Evolutionary conservation across 2,888 invertebrate species (phyloP).

Genomic region (Platerodrilus igneus): DNA sequence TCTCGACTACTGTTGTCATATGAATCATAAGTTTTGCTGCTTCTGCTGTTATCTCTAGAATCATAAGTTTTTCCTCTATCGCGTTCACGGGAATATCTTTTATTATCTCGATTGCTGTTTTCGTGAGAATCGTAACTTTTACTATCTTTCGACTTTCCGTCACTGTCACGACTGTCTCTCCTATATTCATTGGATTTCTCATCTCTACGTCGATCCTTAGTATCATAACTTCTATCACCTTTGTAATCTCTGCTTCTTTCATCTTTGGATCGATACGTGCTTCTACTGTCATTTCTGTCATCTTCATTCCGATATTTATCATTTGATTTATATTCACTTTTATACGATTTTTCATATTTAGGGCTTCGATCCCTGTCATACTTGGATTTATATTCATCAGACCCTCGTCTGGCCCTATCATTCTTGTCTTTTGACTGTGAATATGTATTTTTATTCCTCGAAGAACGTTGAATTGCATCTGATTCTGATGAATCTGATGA

Average conservation of each 20-base stretch:
- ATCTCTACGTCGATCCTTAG: slow-evolving; percentile 17
- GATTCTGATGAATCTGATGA: slow-evolving; percentile 34
- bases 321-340: slow-evolving; percentile 11
- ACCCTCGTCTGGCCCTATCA: too few species aligned
- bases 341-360: slow-evolving; percentile 9
- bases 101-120: slow-evolving; percentile 8
- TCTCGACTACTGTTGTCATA: slow-evolving; percentile 22
- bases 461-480: slow-evolving; percentile 9
- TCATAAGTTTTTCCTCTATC: slow-evolving; percentile 14
- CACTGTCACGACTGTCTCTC: slow-evolving; percentile 7
- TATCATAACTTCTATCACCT: slow-evolving; percentile 11
- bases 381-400: too few species aligned
- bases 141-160: too few species aligned
- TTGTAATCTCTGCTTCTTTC: slow-evolving; percentile 19
- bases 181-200: too few species aligned
- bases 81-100: slow-evolving; percentile 13
- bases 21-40: slow-evolving; percentile 15
- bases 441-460: slow-evolving; percentile 7
- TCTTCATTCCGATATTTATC: slow-evolving; percentile 15
- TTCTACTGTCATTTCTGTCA: slow-evolving; percentile 12
- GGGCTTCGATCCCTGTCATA: too few species aligned
- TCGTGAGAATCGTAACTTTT: slow-evolving; percentile 4
- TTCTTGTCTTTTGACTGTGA: slow-evolving; percentile 8
- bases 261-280: slow-evolving; percentile 12
- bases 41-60: slow-evolving; percentile 20